Evolutionary conservation across 2,888 invertebrate genomes (phyloP).

Genomic region (Bimastos eiseni): DNA sequence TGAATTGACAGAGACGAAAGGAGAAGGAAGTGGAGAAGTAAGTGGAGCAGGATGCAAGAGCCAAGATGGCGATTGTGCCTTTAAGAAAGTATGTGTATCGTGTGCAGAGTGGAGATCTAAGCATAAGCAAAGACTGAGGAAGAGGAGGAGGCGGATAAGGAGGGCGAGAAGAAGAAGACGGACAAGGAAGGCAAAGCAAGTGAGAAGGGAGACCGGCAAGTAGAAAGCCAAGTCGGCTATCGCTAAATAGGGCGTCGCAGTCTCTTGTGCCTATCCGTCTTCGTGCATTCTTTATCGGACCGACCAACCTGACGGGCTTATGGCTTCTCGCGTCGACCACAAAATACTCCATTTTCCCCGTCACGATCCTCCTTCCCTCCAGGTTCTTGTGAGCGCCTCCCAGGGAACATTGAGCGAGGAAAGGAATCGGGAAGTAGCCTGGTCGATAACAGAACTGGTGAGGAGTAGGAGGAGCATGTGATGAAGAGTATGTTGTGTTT

Average conservation of each 20-base stretch:
- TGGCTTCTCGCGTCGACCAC: conserved; percentile 14
- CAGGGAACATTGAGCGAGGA: conserved; percentile 1
- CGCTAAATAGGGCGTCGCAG: conserved; percentile 19
- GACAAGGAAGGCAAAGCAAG: not conserved
- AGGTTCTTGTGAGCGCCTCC: not conserved
- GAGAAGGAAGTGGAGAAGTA: not conserved
- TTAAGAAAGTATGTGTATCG: not conserved
- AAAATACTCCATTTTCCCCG: conserved; percentile 24
- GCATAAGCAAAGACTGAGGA: not conserved
- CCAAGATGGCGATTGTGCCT: not conserved
- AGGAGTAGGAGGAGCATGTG: not conserved
- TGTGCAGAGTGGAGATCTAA: not conserved
- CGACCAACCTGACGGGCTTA: conserved; percentile 22
- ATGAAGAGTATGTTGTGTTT: not conserved
- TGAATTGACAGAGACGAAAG: not conserved
- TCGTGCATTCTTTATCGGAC: conserved; percentile 17
- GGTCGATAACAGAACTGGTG: not conserved
- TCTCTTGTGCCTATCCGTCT: conserved; percentile 13
- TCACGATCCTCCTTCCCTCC: conserved; percentile 14
- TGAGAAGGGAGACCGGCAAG: not conserved
- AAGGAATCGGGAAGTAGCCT: not conserved
- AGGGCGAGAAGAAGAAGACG: not conserved
- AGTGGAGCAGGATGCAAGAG: not conserved
- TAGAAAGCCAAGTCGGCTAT: not conserved
- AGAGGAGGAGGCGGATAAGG: not conserved